Base-by-base conservation (phyloP, 1,140 invertebrate species). In the Atopsyche davidsoni region DNA sequence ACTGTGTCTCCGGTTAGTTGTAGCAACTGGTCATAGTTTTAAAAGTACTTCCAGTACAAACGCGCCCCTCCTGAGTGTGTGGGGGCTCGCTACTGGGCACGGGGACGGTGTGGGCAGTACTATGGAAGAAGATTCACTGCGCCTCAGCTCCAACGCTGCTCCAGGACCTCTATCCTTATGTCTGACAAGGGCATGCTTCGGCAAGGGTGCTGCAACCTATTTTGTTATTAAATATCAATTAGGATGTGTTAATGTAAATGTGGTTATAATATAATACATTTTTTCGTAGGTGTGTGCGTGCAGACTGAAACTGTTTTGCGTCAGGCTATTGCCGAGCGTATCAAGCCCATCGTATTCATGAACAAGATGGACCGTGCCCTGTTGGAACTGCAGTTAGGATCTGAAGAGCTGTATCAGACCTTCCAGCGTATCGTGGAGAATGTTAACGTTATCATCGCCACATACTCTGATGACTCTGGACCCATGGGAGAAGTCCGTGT, bases 381-480 rank as follows among this genome's bases (percentile, higher is more conserved):
- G 28, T 77, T 98, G 1, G 95, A 98, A 72, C 75, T 98, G 62
- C 94, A 98, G 69, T 75, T 98, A 58, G 93, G 92, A 40, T 82
- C 88, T 59, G 97, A 99, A 78, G 93, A 97, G 71, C 77, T 99
- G 14, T 99, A 96, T 74, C 96, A 99, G 76, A 98, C 94, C 65
- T 99, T 99, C 85, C 93, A 97, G 75, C 88, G 96, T 80, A 98
- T 98, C 73, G 94, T 99, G 61, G 97, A 99, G 77, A 98, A 97
- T 67, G 93, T 99, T 23, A 99, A 99, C 77, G 96, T 99, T 53
- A 99, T 99, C 68, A 98, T 99, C 72, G 93, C 95, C 55, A 99
- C 96, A n/a, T 99, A 99, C 73, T 87, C 86, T 59, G 93, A 97
- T 59, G 95, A 98, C 62, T 80, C 85, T 64, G 96, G 96, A 56